These are phyloP conservation scores for Harpegnathos saltator DNA, from an alignment of 1,140 invertebrate species.

Conservation along the genomic window DNA sequence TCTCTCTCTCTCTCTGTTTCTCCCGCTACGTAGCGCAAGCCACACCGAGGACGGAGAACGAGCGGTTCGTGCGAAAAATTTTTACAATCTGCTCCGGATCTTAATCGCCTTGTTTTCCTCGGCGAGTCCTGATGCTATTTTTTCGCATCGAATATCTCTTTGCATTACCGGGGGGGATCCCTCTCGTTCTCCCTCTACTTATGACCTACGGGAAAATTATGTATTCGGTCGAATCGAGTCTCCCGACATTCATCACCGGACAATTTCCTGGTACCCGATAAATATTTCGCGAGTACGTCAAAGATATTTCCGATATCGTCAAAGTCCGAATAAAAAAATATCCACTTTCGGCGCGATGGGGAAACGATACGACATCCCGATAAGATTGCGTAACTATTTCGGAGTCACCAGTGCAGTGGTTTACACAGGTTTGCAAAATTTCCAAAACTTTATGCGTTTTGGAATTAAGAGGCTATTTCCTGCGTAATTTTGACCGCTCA, in stretches of 20 bases:
- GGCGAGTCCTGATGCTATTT: conserved; percentile 14
- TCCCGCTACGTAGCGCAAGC: not conserved
- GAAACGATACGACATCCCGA: not conserved
- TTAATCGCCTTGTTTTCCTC: conserved; percentile 43
- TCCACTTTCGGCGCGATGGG: not conserved
- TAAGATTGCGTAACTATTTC: conserved; percentile 22
- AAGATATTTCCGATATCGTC: not conserved
- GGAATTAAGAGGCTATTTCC: too few species aligned
- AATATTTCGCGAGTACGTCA: not conserved
- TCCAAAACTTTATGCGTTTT: too few species aligned
- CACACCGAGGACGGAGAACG: not conserved
- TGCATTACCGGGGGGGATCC: not conserved
- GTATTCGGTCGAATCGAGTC: conserved; percentile 11
- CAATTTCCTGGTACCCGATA: conserved; percentile 19
- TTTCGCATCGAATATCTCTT: conserved; percentile 23
- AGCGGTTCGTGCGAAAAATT: conserved; percentile 7
- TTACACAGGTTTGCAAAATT: too few species aligned
- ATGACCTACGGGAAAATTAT: not conserved
- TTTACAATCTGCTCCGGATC: conserved; percentile 10
- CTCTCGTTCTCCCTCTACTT: conserved; percentile 17
- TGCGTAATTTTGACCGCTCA: too few species aligned
- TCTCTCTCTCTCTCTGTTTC: too few species aligned
- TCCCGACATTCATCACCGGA: conserved; percentile 34
- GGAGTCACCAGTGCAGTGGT: not conserved
- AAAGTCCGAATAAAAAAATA: conserved; percentile 12